These are phyloP conservation scores for Chrysolina haemoptera DNA, from an alignment of 2,888 invertebrate genomes.

Conservation along the genomic window DNA sequence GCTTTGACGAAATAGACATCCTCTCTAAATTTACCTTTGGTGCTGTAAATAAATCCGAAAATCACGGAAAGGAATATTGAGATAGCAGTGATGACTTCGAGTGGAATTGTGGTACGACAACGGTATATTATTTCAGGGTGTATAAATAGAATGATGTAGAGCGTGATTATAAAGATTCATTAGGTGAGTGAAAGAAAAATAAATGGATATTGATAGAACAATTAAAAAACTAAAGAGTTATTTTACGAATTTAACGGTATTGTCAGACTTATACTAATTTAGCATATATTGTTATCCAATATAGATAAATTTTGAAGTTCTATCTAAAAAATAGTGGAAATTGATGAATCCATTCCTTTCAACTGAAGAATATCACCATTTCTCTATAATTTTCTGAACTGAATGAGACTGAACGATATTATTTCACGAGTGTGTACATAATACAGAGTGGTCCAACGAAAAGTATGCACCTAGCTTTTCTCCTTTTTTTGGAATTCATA, in stretches of 20 bases:
- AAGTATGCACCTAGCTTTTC: too few species aligned
- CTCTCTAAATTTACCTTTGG: constrained; percentile 21
- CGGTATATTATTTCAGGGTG: neutral
- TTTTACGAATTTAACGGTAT: neutral
- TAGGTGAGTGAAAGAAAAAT: constrained; percentile 6
- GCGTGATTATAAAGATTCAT: constrained; percentile 1
- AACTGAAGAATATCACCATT: too few species aligned
- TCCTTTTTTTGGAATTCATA: too few species aligned
- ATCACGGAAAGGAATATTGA: constrained; percentile 18
- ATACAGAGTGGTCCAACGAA: too few species aligned
- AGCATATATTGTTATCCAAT: too few species aligned
- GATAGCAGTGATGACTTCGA: constrained; percentile 1
- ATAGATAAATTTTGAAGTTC: too few species aligned
- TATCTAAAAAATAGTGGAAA: too few species aligned
- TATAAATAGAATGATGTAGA: neutral
- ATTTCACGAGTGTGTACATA: too few species aligned
- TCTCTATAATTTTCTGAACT: too few species aligned
- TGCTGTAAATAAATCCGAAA: constrained; percentile 20
- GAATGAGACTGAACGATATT: too few species aligned
- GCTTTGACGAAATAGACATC: neutral
- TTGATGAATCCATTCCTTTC: too few species aligned
- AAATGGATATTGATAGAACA: neutral
- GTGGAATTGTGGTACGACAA: constrained; percentile 1
- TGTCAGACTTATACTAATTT: too few species aligned
- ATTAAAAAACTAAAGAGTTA: neutral